phyloP scores from a whole-genome alignment of 1,140 invertebrate species.

The Drosophila sproati region DNA sequence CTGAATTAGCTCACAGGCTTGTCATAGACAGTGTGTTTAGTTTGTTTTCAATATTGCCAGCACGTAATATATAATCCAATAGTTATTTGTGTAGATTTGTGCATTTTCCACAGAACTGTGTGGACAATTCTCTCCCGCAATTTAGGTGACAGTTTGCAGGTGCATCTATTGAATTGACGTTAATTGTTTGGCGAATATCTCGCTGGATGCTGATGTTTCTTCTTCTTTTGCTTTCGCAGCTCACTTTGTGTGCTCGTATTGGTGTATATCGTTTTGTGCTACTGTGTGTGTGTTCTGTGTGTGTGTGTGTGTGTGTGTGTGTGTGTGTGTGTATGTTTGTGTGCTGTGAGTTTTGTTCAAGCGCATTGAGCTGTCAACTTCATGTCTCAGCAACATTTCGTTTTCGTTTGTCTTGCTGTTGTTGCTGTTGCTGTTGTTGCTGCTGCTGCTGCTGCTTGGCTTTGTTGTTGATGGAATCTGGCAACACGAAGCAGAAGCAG shows the following conservation, averaged over 20 bases:
- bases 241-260: slow-evolving; percentile 37
- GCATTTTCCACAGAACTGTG: no score
- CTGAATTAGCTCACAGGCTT: no score
- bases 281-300: slow-evolving; percentile 12
- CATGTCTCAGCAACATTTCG: slow-evolving; percentile 80
- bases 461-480: slow-evolving; percentile 76
- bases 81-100: no score
- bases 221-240: slow-evolving; percentile 39
- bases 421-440: slow-evolving; percentile 35
- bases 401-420: slow-evolving; percentile 70
- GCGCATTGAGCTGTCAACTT: slow-evolving; percentile 82
- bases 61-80: no score
- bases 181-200: slow-evolving; percentile 27
- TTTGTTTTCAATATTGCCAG: no score
- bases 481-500: slow-evolving; percentile 39
- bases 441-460: slow-evolving; percentile 45
- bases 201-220: slow-evolving; percentile 31
- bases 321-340: slow-evolving; percentile 6
- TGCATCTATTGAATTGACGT: slow-evolving; percentile 28
- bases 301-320: slow-evolving; percentile 7
- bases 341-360: slow-evolving; percentile 71
- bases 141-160: not conserved
- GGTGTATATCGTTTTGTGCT: slow-evolving; percentile 25
- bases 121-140: no score
- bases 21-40: no score